phyloP scores from a whole-genome alignment of 2,113 vertebrate genomes.

The Otus sunia region DNA sequence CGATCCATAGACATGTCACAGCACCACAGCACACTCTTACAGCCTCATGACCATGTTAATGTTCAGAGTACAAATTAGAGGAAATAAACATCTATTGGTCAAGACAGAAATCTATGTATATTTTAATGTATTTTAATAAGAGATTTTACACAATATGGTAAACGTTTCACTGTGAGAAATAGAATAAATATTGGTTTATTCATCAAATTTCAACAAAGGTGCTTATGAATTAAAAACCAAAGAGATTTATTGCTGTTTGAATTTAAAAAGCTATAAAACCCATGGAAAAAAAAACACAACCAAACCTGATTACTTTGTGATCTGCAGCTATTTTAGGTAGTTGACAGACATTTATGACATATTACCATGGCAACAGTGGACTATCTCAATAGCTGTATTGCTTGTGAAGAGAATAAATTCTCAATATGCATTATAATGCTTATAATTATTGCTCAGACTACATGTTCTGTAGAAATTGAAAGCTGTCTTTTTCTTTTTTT shows the following conservation, averaged over 20 bases:
- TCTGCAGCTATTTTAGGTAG: constrained; percentile 53
- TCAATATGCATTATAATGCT: background rate
- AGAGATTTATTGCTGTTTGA: background rate
- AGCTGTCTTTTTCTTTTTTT: background rate
- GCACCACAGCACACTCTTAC: background rate
- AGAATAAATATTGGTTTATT: background rate
- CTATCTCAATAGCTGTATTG: constrained; percentile 6
- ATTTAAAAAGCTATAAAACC: background rate
- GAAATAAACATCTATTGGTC: background rate
- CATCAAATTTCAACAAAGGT: background rate
- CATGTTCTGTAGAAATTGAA: background rate
- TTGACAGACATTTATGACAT: constrained; percentile 48
- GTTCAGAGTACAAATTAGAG: background rate
- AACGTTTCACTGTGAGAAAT: background rate
- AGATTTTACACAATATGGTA: background rate
- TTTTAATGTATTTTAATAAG: background rate
- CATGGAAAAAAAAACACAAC: too few relatives aligned
- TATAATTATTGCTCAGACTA: background rate
- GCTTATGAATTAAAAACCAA: background rate
- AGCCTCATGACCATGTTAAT: background rate
- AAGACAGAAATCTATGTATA: background rate
- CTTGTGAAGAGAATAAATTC: background rate
- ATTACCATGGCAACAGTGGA: constrained; percentile 54
- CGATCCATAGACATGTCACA: background rate
- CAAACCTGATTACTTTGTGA: background rate